Conservation (phyloP, 2,888 invertebrate species). For the Ectemnius lituratus region DNA sequence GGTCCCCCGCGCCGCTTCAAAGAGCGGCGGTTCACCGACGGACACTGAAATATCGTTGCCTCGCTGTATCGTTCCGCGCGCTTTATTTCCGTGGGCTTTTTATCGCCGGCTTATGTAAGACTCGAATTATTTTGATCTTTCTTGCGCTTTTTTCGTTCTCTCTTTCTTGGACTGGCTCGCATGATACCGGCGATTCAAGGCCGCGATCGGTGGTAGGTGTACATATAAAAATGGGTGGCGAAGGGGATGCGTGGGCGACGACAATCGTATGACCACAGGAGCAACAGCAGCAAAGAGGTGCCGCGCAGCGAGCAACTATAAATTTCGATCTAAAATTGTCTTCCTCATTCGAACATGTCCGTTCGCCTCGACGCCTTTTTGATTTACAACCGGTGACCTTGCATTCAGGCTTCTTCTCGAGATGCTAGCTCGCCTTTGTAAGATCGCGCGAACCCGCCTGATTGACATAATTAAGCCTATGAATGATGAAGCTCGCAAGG, state of each 20-base stretch:
- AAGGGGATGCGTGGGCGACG: slow-evolving; percentile 56
- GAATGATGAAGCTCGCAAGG: no score
- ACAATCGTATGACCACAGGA: slow-evolving; percentile 43
- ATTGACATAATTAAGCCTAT: slow-evolving; percentile 12
- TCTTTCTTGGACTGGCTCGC: slow-evolving; percentile 16
- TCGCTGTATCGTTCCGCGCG: slow-evolving; percentile 16
- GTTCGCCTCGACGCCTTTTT: slow-evolving; percentile 31
- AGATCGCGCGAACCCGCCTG: slow-evolving; percentile 2
- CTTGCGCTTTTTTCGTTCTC: slow-evolving; percentile 1
- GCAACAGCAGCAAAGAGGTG: slow-evolving; percentile 11
- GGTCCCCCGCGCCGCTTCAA: slow-evolving; percentile 30
- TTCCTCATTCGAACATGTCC: slow-evolving; percentile 45
- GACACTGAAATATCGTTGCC: slow-evolving; percentile 50
- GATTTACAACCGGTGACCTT: slow-evolving; percentile 28
- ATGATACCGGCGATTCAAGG: slow-evolving; percentile 53
- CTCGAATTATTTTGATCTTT: slow-evolving; percentile 41
- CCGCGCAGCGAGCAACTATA: slow-evolving; percentile 61
- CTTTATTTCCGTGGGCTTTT: slow-evolving; percentile 44
- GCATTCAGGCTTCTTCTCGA: slow-evolving; percentile 9
- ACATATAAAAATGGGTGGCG: slow-evolving; percentile 52
- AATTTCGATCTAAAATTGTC: slow-evolving; percentile 71
- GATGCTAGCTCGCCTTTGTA: no score
- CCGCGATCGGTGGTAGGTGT: slow-evolving; percentile 47
- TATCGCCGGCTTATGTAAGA: slow-evolving; percentile 51
- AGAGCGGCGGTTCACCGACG: slow-evolving; percentile 40